Percentiles rank a stretch among this genome's conserved stretches.
These are phyloP conservation scores for Pegoplata infirma DNA, from an alignment of 2,888 invertebrate species.

Conservation along the genomic window DNA sequence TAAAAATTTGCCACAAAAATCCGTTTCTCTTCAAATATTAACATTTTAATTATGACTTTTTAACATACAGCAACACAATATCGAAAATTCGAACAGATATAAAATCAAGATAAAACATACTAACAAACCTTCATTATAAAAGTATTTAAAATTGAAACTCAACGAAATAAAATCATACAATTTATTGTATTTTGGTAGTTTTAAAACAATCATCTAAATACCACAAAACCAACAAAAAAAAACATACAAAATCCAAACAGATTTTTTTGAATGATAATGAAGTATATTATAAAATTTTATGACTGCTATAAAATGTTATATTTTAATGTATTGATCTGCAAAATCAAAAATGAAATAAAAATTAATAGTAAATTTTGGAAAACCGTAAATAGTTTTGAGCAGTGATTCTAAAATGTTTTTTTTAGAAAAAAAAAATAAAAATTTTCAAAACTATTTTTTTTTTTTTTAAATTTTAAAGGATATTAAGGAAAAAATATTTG, in stretches of 20 bases:
- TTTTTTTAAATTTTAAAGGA: no score
- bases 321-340: slow-evolving; percentile 45
- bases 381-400: slow-evolving; percentile 12
- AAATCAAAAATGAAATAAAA: slow-evolving; percentile 11
- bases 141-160: slow-evolving; percentile 18
- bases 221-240: no score
- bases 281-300: slow-evolving; percentile 53
- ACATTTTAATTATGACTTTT: slow-evolving; percentile 45
- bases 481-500: no score
- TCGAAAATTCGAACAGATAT: slow-evolving; percentile 16
- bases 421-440: background rate
- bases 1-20: slow-evolving; percentile 1
- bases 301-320: slow-evolving; percentile 43
- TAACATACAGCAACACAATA: slow-evolving; percentile 23
- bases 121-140: background rate
- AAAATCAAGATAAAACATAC: slow-evolving; percentile 4
- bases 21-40: slow-evolving; percentile 14
- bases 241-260: slow-evolving; percentile 5
- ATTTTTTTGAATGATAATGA: slow-evolving; percentile 52
- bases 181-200: slow-evolving; percentile 46
- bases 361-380: slow-evolving; percentile 2
- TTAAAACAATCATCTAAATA: slow-evolving; percentile 30
- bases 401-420: background rate
- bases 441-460: no score
- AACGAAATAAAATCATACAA: slow-evolving; percentile 38